Base-by-base conservation (phyloP, 2,888 invertebrate genomes). In the Micoletzkya japonica region DNA sequence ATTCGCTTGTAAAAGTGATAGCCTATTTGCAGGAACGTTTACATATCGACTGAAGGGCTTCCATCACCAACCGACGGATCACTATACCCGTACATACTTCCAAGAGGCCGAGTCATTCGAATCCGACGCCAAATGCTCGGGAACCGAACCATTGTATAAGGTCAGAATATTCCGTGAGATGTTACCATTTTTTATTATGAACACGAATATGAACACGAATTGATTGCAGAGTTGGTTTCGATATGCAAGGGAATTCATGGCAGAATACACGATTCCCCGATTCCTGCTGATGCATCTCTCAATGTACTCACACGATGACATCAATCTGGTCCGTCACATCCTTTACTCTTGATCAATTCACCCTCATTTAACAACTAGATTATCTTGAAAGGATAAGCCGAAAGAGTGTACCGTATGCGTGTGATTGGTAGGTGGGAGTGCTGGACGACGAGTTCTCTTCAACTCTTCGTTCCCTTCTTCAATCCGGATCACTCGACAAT, bases 21-120 rank as follows among this genome's bases (percentile, higher is more conserved):
- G 44, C 44, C 10, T 24, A 6, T 24, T 68, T 67, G 49, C 49
- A 78, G 79, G 82, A 0, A 93, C 93, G 0, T 96, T 95, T 85
- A 93, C 93, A 1, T 93, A 93, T 86, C 90, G 95, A 10, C 89
- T 95, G 85, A 92, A 92, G 77, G 95, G 95, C 0, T 95, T 95
- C 86, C 87, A 89, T 44, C 87, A 89, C 2, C 90, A 90, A 78
- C 95, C 95, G 0, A 93, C 94, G 0, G 92, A 95, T 87, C 94
- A 95, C 86, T 95, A 94, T 85, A 90, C 94, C 87, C 88, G 94
- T 37, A 90, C 93, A 0, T 94, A 91, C 86, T 92, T 91, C 82
- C 82, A 92, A 20, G 91, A 91, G 30, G 90, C 91, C 17, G 86
- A 88, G 4, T 88, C 89, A 1, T 88, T 89, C 71, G 88, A 88